Percentiles rank a stretch among this genome's conserved stretches.
Evolutionary conservation across 2,113 vertebrate species (phyloP).

Genomic region (Phrynosoma blainvillii): DNA sequence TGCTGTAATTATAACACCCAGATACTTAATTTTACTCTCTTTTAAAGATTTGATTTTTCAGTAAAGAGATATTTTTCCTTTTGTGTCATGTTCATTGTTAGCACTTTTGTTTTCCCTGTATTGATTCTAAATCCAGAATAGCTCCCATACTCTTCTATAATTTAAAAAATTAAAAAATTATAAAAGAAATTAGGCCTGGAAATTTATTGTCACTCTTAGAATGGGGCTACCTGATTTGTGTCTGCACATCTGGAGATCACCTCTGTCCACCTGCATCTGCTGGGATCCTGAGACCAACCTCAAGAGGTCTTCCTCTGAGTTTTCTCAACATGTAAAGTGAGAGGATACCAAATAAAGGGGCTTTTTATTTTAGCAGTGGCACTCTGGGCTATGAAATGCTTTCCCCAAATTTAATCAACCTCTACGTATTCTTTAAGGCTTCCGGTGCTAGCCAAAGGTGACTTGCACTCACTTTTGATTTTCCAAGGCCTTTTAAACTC

Average conservation of each 20-base stretch:
- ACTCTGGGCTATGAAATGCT: neutral
- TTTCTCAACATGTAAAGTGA: neutral
- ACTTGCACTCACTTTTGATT: neutral
- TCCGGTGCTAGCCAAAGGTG: neutral
- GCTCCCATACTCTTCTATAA: too few species aligned
- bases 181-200: too few species aligned
- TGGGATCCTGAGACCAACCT: neutral
- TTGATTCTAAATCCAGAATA: too few species aligned
- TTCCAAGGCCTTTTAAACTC: neutral
- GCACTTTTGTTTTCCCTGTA: too few species aligned
- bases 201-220: neutral
- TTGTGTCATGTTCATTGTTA: too few species aligned
- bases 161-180: too few species aligned
- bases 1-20: too few species aligned
- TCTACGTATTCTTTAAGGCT: neutral
- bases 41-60: too few species aligned
- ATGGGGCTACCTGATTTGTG: neutral
- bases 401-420: neutral
- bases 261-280: neutral
- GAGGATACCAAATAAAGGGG: too few species aligned
- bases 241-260: neutral
- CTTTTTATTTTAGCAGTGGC: neutral
- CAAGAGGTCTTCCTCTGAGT: neutral
- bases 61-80: too few species aligned
- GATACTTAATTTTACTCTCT: too few species aligned